Evolutionary conservation across 2,797 vertebrate genomes (phyloP), one percentile per base, ranked within the genome.

Genomic region (Mustela erminea): DNA sequence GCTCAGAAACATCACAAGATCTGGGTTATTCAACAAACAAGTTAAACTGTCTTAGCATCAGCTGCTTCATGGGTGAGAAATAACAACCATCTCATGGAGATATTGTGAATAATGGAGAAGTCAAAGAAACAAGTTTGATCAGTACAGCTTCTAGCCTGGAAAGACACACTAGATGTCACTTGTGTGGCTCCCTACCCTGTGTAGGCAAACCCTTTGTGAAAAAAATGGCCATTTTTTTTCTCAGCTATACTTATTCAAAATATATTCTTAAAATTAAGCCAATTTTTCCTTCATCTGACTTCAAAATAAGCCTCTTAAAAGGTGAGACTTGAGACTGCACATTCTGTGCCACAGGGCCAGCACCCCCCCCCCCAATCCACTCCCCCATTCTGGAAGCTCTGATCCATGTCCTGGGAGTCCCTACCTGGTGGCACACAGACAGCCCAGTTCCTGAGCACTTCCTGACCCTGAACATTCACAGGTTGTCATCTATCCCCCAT

Each of bases 261-360:
- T 35, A 10, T 54, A 54, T 75, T 96, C 60, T 82, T 68, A 68
- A 78, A 94, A 64, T 27, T 52, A 93, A 90, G 41, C 7, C 83
- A 84, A 62, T 23, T n/a, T 82, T 68, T 56, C 77, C 14, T 49
- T 91, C 32, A 58, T 13, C 0, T 77, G 87, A 82, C 85, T 89
- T 97, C 62, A 93, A 68, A 96, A 77, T n/a, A 85, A 85, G 74
- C 35, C 82, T 87, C 58, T 90, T 74, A 41, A 90, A 92, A 54
- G 15, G 3, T 21, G 43, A 25, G 2, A 17, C 58, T 25, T 29
- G 32, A 90, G 35, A 43, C 49, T 52, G 12, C n/a, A 21, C 35
- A 8, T 3, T 10, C 7, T 11, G 35, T 2, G 15, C 11, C 3
- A 32, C 25, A 35, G 23, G 43, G 27, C 46, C 23, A 38, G 17